These are phyloP conservation scores for Malurus elegans DNA, from an alignment of 2,113 vertebrate species.

Conservation along the genomic window DNA sequence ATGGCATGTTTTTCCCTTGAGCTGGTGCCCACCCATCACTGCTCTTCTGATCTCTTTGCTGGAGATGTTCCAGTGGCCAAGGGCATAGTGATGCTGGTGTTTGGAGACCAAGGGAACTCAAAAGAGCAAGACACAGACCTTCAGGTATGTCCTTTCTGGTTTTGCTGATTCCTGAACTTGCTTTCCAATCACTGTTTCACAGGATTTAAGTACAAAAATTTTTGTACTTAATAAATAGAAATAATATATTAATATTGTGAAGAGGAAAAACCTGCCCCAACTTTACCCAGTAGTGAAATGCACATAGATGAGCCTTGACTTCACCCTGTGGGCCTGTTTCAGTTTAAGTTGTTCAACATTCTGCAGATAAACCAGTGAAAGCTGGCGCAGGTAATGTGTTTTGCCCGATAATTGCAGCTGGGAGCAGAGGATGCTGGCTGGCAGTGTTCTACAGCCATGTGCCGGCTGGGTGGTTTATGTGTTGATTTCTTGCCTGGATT, in stretches of 20 bases:
- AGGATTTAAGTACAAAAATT: not conserved
- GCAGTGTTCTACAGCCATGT: not conserved
- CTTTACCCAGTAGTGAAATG: not conserved
- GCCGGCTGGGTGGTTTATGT: not conserved
- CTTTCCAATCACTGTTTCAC: not conserved
- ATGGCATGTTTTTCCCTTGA: not conserved
- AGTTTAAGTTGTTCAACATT: not conserved
- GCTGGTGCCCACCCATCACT: not conserved
- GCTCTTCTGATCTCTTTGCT: accelerated
- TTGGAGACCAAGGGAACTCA: not conserved
- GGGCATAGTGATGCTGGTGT: not conserved
- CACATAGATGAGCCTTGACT: not conserved
- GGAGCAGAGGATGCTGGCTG: not conserved
- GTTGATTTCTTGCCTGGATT: not conserved
- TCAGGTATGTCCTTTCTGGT: accelerated
- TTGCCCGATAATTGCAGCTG: not conserved
- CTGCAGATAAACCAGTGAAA: not conserved
- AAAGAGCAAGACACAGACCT: not conserved
- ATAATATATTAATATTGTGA: not conserved
- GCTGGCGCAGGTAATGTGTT: not conserved
- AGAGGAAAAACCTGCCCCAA: not conserved
- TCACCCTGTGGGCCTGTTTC: not conserved
- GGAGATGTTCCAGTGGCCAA: not conserved
- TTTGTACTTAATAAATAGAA: not conserved
- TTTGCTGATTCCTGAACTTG: not conserved